These are phyloP conservation scores for Aphrophora alni DNA, from an alignment of 2,888 invertebrate species.

Conservation along the genomic window DNA sequence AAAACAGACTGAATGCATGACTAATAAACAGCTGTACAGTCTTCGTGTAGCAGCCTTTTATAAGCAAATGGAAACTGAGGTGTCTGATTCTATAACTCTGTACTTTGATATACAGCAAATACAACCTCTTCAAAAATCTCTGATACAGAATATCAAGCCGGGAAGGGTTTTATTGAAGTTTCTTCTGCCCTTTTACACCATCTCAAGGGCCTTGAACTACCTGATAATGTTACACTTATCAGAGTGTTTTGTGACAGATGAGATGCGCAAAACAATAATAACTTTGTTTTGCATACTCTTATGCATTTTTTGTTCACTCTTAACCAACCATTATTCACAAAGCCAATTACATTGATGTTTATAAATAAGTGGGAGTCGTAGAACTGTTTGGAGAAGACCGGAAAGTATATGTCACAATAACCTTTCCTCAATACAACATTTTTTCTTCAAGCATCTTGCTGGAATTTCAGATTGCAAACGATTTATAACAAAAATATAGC, in stretches of 20 bases:
- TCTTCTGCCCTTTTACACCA: constrained; percentile 49
- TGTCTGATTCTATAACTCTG: constrained; percentile 34
- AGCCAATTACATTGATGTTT: constrained; percentile 43
- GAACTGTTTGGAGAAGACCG: constrained; percentile 25
- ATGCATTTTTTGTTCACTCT: constrained; percentile 46
- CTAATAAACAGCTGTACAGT: background rate
- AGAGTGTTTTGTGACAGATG: constrained; percentile 34
- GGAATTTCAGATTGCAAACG: constrained; percentile 14
- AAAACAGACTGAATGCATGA: constrained; percentile 3
- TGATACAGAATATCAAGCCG: constrained; percentile 53
- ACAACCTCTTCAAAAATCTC: constrained; percentile 50
- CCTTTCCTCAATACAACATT: constrained; percentile 6
- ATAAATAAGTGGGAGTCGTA: constrained; percentile 40
- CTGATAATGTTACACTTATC: background rate
- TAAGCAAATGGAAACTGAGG: background rate
- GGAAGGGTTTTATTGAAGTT: constrained; percentile 52
- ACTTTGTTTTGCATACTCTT: constrained; percentile 50
- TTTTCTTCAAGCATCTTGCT: background rate
- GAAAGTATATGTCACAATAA: background rate
- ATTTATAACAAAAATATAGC: background rate
- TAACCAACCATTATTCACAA: constrained; percentile 43
- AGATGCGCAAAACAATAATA: constrained; percentile 51
- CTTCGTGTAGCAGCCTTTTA: background rate
- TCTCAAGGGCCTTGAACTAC: constrained; percentile 38
- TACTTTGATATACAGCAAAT: constrained; percentile 13